Evolutionary conservation across 1,140 invertebrate species (phyloP).

Genomic region (Magallana angulata): DNA sequence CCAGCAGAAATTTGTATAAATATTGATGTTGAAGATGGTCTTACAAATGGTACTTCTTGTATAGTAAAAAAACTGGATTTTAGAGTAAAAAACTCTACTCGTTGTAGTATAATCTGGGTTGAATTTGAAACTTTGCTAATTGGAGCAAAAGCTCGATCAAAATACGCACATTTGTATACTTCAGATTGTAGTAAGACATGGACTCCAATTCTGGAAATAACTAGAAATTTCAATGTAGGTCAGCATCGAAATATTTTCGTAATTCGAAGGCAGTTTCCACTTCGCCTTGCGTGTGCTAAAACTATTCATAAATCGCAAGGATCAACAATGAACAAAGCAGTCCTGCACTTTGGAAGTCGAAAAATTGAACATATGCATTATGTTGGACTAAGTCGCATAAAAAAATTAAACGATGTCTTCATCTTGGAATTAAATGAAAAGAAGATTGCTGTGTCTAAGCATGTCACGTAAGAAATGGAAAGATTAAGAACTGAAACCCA

Average conservation of each 20-base stretch:
- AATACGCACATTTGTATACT: slow-evolving; percentile 55
- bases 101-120: slow-evolving; percentile 60
- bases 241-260: slow-evolving; percentile 20
- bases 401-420: background rate
- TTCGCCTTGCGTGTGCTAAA: slow-evolving; percentile 31
- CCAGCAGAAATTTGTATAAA: slow-evolving; percentile 49
- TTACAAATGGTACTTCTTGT: slow-evolving; percentile 60
- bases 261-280: slow-evolving; percentile 40
- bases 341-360: slow-evolving; percentile 42
- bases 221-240: slow-evolving; percentile 35
- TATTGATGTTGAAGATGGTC: slow-evolving; percentile 54
- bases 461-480: slow-evolving; percentile 55
- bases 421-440: slow-evolving; percentile 45
- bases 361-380: slow-evolving; percentile 49
- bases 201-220: slow-evolving; percentile 58
- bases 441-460: slow-evolving; percentile 43
- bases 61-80: slow-evolving; percentile 50
- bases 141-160: slow-evolving; percentile 33
- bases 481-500: slow-evolving; percentile 40
- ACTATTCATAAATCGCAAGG: slow-evolving; percentile 51
- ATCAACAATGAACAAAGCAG: slow-evolving; percentile 33
- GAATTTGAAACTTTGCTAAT: slow-evolving; percentile 43
- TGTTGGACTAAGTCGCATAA: slow-evolving; percentile 44
- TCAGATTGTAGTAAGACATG: slow-evolving; percentile 31
- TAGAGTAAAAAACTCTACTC: slow-evolving; percentile 16